phyloP scores from a whole-genome alignment of 2,797 vertebrate species.

The Hippocampus kuda region DNA sequence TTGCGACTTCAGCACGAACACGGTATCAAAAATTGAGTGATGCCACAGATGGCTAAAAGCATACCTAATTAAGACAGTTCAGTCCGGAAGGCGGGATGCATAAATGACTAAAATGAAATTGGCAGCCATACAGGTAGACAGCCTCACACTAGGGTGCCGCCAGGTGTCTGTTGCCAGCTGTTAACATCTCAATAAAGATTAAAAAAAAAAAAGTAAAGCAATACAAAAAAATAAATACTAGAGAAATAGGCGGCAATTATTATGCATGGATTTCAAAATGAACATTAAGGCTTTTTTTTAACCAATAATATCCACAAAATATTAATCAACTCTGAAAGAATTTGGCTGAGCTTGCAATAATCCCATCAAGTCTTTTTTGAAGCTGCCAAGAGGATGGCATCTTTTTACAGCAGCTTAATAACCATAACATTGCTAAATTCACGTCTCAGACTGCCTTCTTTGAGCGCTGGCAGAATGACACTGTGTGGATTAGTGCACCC shows the following conservation, averaged over 20 bases:
- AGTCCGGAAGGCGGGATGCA: slow-evolving; percentile 50
- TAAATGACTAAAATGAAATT: slow-evolving; percentile 48
- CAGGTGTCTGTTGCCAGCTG: slow-evolving; percentile 14
- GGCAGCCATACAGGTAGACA: slow-evolving; percentile 48
- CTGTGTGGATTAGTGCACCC: slow-evolving; percentile 55
- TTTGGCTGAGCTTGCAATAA: slow-evolving; percentile 16
- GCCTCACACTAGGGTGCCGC: slow-evolving; percentile 25
- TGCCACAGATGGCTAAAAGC: slow-evolving; percentile 59
- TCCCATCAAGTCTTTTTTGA: slow-evolving; percentile 43
- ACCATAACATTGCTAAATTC: slow-evolving; percentile 41
- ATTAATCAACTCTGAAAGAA: slow-evolving; percentile 24
- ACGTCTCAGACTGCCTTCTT: slow-evolving; percentile 58
- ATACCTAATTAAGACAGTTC: slow-evolving; percentile 58
- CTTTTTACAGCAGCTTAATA: slow-evolving; percentile 39
- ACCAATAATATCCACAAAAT: slow-evolving; percentile 26
- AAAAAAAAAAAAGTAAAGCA: background rate
- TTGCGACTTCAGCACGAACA: slow-evolving; percentile 27
- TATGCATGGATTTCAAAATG: background rate
- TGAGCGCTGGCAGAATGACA: slow-evolving; percentile 49
- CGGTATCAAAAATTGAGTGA: slow-evolving; percentile 23
- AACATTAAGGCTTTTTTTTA: background rate
- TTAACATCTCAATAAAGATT: background rate
- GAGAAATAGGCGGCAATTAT: background rate
- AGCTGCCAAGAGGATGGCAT: slow-evolving; percentile 40
- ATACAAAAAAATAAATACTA: background rate